Evolutionary conservation across 2,888 invertebrate species (phyloP), one percentile per base, ranked within the genome.

Genomic region (Agrotis puta): DNA sequence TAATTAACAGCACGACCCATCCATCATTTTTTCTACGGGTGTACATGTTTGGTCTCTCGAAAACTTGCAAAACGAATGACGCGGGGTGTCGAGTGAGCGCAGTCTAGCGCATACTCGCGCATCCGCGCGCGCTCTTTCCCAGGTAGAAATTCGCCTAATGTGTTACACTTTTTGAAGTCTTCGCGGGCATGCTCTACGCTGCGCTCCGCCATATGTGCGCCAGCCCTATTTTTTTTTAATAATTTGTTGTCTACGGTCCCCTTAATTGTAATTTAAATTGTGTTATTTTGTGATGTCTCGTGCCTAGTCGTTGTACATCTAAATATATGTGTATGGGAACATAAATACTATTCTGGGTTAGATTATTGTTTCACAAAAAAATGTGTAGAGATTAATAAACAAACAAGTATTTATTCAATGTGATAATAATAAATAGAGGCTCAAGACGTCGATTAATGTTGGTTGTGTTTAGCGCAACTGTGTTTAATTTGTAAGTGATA

Each of bases 341-440:
- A 62, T 64, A 9, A 64, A 18, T 39, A 33, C 24, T 22, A 39
- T 14, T 50, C 48, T 18, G 16, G 39, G 2, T 39, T 39, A 39
- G 16, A 39, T 24, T 39, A 24, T 13, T 0, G 72, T 64, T 61
- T 45, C n/a, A 50, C 33, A 18, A 64, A 48, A 20, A 54, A 13
- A 47, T 20, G 16, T 16, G 1, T 48, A 11, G 48, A 62, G 45
- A 71, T 71, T 79, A 54, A 9, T 39, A 9, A 54, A 57, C 27
- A 27, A 67, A 70, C 14, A 77, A 57, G 68, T 80, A 81, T 81
- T 68, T 59, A 53, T 68, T 68, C 3, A 72, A 71, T 80, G 74
- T 82, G 80, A 82, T 82, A 77, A 65, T 76, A 67, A 56, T 14
- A 33, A 73, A 53, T 68, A 54, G n/a, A 48, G 62, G 50, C 58